phyloP scores from a whole-genome alignment of 2,113 vertebrate genomes.

The Cyrtonyx montezumae region DNA sequence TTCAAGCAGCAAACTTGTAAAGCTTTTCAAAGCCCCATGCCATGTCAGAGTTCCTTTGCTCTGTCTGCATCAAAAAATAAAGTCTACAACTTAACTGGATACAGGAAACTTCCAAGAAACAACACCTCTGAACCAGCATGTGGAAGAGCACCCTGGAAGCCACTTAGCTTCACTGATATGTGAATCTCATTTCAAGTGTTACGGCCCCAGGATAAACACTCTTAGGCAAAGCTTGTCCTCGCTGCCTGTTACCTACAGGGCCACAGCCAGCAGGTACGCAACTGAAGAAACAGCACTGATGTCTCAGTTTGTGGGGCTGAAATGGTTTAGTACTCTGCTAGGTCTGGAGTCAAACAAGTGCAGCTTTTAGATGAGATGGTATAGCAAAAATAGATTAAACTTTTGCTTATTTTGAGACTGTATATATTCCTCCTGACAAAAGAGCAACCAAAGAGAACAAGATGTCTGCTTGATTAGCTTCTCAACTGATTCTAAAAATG shows the following conservation, averaged over 20 bases:
- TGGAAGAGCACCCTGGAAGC: neutral
- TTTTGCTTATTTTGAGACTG: neutral
- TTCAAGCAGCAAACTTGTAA: neutral
- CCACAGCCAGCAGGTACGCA: fast-evolving
- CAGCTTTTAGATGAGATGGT: neutral
- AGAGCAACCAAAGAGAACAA: slow-evolving; percentile 3
- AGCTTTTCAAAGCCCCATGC: neutral
- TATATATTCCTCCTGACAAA: neutral
- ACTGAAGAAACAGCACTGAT: neutral
- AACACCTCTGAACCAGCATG: fast-evolving
- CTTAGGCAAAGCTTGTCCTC: neutral
- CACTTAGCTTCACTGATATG: fast-evolving
- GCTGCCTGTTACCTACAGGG: neutral
- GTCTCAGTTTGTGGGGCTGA: neutral
- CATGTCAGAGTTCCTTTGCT: neutral
- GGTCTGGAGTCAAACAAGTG: neutral
- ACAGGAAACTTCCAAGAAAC: neutral
- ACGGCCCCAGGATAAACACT: fast-evolving
- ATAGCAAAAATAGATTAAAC: neutral
- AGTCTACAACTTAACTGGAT: neutral
- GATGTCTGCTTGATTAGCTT: neutral
- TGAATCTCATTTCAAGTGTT: neutral
- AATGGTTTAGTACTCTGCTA: neutral
- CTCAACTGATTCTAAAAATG: neutral
- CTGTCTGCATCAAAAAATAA: neutral